Base-by-base conservation (phyloP, 2,797 vertebrate genomes). In the Avahi laniger region DNA sequence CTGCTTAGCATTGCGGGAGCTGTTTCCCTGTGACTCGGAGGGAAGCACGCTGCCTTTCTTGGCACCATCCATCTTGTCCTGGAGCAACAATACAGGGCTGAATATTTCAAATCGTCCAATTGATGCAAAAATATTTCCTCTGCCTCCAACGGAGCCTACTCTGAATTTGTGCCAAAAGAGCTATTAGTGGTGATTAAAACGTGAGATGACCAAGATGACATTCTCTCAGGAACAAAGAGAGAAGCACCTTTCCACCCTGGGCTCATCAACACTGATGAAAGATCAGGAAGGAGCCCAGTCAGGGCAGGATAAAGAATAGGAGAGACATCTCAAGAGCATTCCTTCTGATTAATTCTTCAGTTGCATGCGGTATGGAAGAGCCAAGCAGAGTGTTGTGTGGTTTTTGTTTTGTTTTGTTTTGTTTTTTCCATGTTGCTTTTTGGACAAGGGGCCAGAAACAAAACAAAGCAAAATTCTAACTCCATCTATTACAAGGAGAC, bases 181-280 rank as follows among this genome's bases (percentile, higher is more conserved):
- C 99, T 99, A 99, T 99, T 99, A 99, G 98, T 97, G 93, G 94
- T 99, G 98, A 99, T 99, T 99, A 98, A 99, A 99, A 95, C 98
- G 97, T 98, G 97, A 98, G 97, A 97, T 72, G 93, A 97, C 93
- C 91, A 96, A 98, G 98, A 98, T 97, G 81, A 99, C 98, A 99
- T 98, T 98, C 98, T 98, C 97, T 97, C 97, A 97, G 97, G 98
- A 98, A 98, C 98, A 98, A 98, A 97, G 97, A 96, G 17, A 98
- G 96, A 98, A 97, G 97, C 93, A 97, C 97, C 95, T 98, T 98
- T 97, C 97, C 98, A 97, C 97, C 96, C 96, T 98, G 95, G 93
- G 91, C 97, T 97, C 97, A 98, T 98, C 98, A 98, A 76, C 92
- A 26, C 95, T 97, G 98, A 96, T 98, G 96, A 98, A 97, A 97